Percentiles rank a stretch among this genome's conserved stretches.
Evolutionary conservation across 2,797 vertebrate genomes (phyloP).

Genomic region (Schizopygopsis malacanthus): DNA sequence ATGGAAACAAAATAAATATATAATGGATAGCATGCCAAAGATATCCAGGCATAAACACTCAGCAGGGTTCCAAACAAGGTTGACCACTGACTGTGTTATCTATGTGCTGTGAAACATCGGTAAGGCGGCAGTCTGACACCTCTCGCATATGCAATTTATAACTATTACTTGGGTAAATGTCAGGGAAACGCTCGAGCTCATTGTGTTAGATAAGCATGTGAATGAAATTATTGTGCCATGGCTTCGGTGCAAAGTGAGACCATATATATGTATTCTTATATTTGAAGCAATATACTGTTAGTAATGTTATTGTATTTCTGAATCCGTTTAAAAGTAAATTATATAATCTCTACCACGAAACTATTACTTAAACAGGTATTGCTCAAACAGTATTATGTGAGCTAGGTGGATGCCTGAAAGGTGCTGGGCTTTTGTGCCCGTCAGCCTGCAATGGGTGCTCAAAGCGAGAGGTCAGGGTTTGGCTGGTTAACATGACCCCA

Average conservation of each 20-base stretch:
- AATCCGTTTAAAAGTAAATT: neutral
- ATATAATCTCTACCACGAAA: neutral
- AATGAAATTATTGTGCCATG: slow-evolving; percentile 20
- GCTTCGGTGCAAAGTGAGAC: neutral
- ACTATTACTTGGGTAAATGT: slow-evolving; percentile 40
- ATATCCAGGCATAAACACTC: slow-evolving; percentile 38
- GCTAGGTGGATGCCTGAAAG: neutral
- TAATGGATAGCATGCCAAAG: slow-evolving; percentile 33
- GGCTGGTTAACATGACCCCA: slow-evolving; percentile 2
- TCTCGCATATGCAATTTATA: slow-evolving; percentile 34
- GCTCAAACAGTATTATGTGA: neutral
- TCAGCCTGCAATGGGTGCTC: slow-evolving; percentile 9
- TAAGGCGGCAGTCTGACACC: slow-evolving; percentile 2
- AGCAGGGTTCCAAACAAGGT: slow-evolving; percentile 40
- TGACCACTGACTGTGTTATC: slow-evolving; percentile 50
- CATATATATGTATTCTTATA: neutral
- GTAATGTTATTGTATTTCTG: neutral
- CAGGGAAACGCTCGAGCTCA: slow-evolving; percentile 18
- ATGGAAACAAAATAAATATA: neutral
- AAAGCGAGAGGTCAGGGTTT: slow-evolving; percentile 4
- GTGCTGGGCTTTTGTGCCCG: neutral
- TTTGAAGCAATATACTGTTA: neutral
- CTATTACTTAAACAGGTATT: neutral
- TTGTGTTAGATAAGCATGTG: slow-evolving; percentile 1
- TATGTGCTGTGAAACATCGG: slow-evolving; percentile 23